Conservation (phyloP, 2,888 invertebrate genomes). For the Drosophila monieri region DNA sequence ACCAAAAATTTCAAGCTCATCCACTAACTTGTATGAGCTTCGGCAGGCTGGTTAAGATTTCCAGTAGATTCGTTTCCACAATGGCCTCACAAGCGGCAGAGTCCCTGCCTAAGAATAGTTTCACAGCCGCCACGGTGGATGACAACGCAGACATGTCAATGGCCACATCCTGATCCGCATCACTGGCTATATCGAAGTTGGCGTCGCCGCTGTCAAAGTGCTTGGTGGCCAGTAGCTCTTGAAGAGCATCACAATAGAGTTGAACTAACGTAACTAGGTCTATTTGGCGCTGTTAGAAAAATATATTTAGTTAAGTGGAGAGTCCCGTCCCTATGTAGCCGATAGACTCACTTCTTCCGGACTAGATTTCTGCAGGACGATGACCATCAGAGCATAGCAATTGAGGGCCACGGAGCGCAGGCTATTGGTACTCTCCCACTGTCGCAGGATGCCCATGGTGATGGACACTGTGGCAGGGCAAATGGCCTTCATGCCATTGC, state of each 20-base stretch:
- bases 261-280: constrained; percentile 85
- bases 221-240: constrained; percentile 80
- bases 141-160: constrained; percentile 82
- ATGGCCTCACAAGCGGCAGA: constrained; percentile 82
- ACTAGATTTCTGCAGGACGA: constrained; percentile 85
- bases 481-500: constrained; percentile 86
- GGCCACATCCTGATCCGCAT: constrained; percentile 70
- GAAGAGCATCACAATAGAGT: constrained; percentile 83
- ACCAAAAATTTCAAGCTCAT: background rate
- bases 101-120: constrained; percentile 76
- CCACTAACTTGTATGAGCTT: constrained; percentile 78
- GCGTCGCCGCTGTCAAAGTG: constrained; percentile 76
- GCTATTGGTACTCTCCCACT: constrained; percentile 82
- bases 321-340: too few relatives aligned
- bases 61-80: constrained; percentile 83
- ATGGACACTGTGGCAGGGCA: constrained; percentile 87
- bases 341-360: constrained; percentile 84
- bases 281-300: constrained; percentile 85
- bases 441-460: constrained; percentile 85
- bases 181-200: constrained; percentile 79
- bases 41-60: constrained; percentile 82
- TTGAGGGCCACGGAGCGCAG: constrained; percentile 85
- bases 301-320: background rate
- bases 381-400: constrained; percentile 86
- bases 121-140: constrained; percentile 81